Evolutionary conservation across 2,113 vertebrate species (phyloP), one percentile per base, ranked within the genome.

Genomic region (Coregonus clupeaformis): DNA sequence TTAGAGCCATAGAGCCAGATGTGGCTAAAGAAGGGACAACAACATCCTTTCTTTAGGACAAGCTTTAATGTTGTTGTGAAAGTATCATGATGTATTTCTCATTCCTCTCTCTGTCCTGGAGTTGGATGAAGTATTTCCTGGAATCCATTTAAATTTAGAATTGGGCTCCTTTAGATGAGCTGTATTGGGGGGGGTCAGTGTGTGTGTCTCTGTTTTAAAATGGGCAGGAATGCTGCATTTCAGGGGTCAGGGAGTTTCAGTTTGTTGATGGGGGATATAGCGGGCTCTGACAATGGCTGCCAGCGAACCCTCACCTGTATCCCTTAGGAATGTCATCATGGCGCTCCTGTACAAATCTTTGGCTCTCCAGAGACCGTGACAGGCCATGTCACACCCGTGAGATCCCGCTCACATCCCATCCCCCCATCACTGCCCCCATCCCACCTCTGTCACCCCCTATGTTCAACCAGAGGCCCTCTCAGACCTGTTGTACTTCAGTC

Each of bases 1-100:
- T 42, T 42, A 9, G 36, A 83, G 74, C 18, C 36, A 42, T 42
- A 27, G 27, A 27, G 27, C 27, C 27, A 27, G 27, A 42, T 89
- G 69, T 60, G 77, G 76, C 76, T 74, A 66, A 24, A n/a, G 63
- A 24, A n/a, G 63, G 63, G 79, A 88, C 89, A 89, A 85, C 77
- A 68, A 77, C 29, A 77, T 65, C 77, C 69, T 89, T 90, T 82
- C 84, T 77, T 55, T 71, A 62, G 62, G 45, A 18, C 22, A 42
- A 0, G 47, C 72, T 84, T 83, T 77, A 80, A 77, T 81, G 69
- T 78, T 27, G 70, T 69, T 36, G 65, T 20, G 1, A 66, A 77
- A 57, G 55, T 12, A n/a, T 29, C 25, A 1, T 16, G 18, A 12
- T 7, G 52, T 47, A 24, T 6, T 25, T 62, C 25, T 68, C 77